phyloP scores from a whole-genome alignment of 2,888 invertebrate genomes.

The Marronus borbonicus region DNA sequence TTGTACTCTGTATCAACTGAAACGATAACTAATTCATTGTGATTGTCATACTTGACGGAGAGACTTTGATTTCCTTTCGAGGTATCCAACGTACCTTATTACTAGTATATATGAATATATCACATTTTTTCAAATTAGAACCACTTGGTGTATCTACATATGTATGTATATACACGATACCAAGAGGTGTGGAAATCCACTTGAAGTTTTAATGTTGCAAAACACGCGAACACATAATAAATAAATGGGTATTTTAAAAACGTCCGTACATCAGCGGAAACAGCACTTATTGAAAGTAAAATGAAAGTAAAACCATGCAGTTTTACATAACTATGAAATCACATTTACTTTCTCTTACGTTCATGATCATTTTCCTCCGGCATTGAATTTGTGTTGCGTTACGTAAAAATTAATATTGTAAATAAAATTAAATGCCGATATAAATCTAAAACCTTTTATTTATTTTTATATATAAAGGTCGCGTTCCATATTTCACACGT shows the following conservation, averaged over 20 bases:
- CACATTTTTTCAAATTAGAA: neutral
- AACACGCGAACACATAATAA: conserved; percentile 26
- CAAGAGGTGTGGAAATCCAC: neutral
- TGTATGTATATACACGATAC: neutral
- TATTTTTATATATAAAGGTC: too few relatives aligned
- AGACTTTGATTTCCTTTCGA: neutral
- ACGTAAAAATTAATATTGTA: too few relatives aligned
- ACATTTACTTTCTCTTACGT: conserved; percentile 68
- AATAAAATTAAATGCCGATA: too few relatives aligned
- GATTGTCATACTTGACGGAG: too few relatives aligned
- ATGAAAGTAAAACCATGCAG: conserved; percentile 69
- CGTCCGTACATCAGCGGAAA: conserved; percentile 45
- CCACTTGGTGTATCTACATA: neutral
- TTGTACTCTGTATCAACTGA: too few relatives aligned
- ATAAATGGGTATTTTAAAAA: conserved; percentile 38
- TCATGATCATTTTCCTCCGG: conserved; percentile 50
- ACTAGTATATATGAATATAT: neutral
- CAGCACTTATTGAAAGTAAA: conserved; percentile 58
- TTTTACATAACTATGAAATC: conserved; percentile 70
- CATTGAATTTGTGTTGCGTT: neutral
- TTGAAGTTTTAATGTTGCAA: neutral
- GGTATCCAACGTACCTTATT: conserved; percentile 1
- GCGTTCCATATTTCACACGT: too few relatives aligned
- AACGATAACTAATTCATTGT: too few relatives aligned
- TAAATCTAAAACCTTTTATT: too few relatives aligned